Base-by-base conservation (phyloP, 2,797 vertebrate species). In the Bradypus variegatus region DNA sequence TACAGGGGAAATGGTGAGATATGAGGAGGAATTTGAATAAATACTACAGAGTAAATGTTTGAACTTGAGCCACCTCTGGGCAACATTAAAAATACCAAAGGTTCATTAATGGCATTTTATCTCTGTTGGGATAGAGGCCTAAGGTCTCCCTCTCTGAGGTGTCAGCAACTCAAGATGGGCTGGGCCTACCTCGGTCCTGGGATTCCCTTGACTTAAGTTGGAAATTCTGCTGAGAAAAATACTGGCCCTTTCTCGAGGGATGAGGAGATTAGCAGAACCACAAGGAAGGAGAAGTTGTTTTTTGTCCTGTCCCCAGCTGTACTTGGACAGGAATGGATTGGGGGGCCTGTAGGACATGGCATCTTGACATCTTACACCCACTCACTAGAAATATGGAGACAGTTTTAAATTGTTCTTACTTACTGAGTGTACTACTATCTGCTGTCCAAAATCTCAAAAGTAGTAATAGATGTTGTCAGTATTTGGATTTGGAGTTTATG, bases 331-430 rank as follows among this genome's bases (percentile, higher is more conserved):
- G 41, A 7, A 8, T 1, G 21, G 16, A 48, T 36, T 2, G 12
- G 38, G 15, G 25, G 69, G 15, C 45, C 1, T 8, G 0, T 12
- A 25, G 7, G 5, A 1, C 1, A 0, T 33, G 62, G 11, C 13
- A 18, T 85, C 50, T n/a, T 19, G 23, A 6, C 11, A 0, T 15
- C 19, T 2, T 19, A 2, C 2, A 45, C 25, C 29, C 23, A 4
- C 31, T 11, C 10, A 0, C 1, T 62, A 36, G 58, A 16, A 11
- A 62, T 6, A 3, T 33, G 2, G 36, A 27, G 19, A 3, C 1
- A 1, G 27, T 27, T 23, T 6, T 41, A 33, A 45, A 13, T 41
- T 23, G 4, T 19, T 86, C 36, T 50, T 16, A 1, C 25, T n/a
- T 10, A 9, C 6, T n/a, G 29, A 38, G 64, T 58, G 5, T 6